Base-by-base conservation (phyloP, 2,888 invertebrate species). In the Drepanosiphum platanoidis region DNA sequence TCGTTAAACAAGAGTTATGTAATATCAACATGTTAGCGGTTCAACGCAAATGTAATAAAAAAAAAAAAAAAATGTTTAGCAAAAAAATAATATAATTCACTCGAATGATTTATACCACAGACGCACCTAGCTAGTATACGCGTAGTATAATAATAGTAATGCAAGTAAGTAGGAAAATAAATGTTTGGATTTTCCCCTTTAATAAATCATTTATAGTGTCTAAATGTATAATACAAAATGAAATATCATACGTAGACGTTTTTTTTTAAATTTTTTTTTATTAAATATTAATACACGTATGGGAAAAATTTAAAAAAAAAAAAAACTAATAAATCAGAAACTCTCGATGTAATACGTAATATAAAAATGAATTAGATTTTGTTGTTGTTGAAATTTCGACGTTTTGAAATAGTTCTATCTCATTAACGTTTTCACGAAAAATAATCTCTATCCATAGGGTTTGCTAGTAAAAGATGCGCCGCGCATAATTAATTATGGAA, bases 241-340 rank as follows among this genome's bases (percentile, higher is more conserved):
- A 61, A 18, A 27, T 8, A 52, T 52, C 30, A 30, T 39, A 3
- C 36, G n/a, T 75, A 52, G 11, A 74, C 74, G 34, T 22, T 52
- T 52, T 22, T 52, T 52, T 52, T 46, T 46, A 42, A n/a, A 18
- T 22, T 27, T 4, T 27, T 4, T 58, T 52, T 8, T 15, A 58
- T 75, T 58, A 34, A 32, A 72, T n/a, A 34, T 75, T 75, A 34
- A 27, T n/a, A n/a, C n/a, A n/a, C n/a, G n/a, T n/a, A n/a, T n/a
- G n/a, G n/a, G n/a, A n/a, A n/a, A n/a, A n/a, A n/a, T n/a, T n/a
- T n/a, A n/a, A n/a, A n/a, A n/a, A n/a, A n/a, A n/a, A n/a, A n/a
- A n/a, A n/a, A n/a, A n/a, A n/a, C n/a, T n/a, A n/a, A n/a, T n/a
- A n/a, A n/a, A n/a, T n/a, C n/a, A n/a, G n/a, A n/a, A n/a, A n/a